Conservation (phyloP, 2,797 vertebrate genomes). For the Enteromius afrohamiltoni region DNA sequence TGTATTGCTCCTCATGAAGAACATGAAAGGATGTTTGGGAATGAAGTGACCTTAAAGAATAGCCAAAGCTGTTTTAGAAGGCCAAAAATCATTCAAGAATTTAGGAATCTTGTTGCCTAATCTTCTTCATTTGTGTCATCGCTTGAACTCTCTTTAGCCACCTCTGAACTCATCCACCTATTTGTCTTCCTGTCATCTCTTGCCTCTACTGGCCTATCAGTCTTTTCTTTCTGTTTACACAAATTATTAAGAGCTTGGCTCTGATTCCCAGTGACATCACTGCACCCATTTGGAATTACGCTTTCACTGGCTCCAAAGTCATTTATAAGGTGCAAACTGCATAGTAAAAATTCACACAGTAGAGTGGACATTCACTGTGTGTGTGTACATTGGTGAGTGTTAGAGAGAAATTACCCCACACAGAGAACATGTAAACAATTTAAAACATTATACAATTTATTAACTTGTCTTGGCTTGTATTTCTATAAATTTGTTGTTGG, state of each 20-base stretch:
- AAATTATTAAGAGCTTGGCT: constrained; percentile 52
- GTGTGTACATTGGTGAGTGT: neutral
- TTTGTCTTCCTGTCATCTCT: constrained; percentile 24
- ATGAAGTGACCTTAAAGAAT: constrained; percentile 2
- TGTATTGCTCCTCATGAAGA: neutral
- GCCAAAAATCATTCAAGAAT: constrained; percentile 2
- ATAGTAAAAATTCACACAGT: constrained; percentile 44
- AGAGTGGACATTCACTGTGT: constrained; percentile 7
- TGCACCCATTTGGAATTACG: constrained; percentile 54
- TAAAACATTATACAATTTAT: neutral
- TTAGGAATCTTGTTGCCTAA: neutral
- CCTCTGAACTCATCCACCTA: constrained; percentile 1
- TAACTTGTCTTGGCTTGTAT: neutral
- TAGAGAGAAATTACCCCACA: constrained; percentile 14
- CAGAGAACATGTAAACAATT: constrained; percentile 23
- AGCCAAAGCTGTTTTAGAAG: neutral
- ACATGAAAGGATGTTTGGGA: neutral
- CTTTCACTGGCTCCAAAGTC: constrained; percentile 58
- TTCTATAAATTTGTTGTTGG: neutral
- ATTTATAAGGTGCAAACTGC: constrained; percentile 57
- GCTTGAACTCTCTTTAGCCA: neutral
- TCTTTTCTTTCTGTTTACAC: constrained; percentile 62
- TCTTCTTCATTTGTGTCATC: neutral
- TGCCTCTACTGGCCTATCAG: constrained; percentile 62
- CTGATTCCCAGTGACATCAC: constrained; percentile 63